phyloP scores from a whole-genome alignment of 2,797 vertebrate species.

The Chelidonichthys spinosus region DNA sequence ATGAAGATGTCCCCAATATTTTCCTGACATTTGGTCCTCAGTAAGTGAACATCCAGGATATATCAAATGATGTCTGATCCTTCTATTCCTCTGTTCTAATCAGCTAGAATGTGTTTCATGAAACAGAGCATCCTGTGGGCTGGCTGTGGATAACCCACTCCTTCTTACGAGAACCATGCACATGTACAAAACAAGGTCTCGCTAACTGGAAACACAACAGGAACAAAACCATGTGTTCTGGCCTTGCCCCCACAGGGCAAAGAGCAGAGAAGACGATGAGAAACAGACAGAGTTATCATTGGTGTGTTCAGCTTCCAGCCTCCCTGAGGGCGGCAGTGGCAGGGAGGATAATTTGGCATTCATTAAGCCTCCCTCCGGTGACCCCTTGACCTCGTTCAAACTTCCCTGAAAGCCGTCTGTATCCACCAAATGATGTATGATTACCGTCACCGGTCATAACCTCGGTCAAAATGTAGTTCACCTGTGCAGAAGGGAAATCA shows the following conservation, averaged over 20 bases:
- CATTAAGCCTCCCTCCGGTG: conserved; percentile 58
- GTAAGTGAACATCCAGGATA: not conserved
- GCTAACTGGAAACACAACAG: conserved; percentile 36
- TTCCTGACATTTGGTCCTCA: not conserved
- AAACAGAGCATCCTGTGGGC: conserved; percentile 11
- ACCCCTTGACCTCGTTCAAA: conserved; percentile 42
- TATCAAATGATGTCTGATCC: not conserved
- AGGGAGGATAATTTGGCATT: conserved; percentile 63
- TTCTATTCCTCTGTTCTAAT: not conserved
- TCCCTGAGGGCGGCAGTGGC: conserved; percentile 41
- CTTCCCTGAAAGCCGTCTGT: conserved; percentile 45
- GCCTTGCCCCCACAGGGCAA: conserved; percentile 33
- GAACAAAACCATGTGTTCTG: conserved; percentile 13
- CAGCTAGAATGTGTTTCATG: conserved; percentile 16
- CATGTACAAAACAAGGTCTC: conserved; percentile 14
- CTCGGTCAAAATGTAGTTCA: conserved; percentile 51
- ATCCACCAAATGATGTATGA: conserved; percentile 62
- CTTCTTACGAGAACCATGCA: conserved; percentile 33
- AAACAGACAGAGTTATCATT: conserved; percentile 46
- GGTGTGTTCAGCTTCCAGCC: conserved; percentile 28
- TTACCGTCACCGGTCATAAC: conserved; percentile 55
- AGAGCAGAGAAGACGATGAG: conserved; percentile 39
- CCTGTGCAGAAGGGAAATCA: conserved; percentile 52
- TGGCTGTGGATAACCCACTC: conserved; percentile 5
- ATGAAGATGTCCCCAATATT: not conserved